Evolutionary conservation across 2,113 vertebrate species (phyloP).

Genomic region (Cochlearius cochlearius): DNA sequence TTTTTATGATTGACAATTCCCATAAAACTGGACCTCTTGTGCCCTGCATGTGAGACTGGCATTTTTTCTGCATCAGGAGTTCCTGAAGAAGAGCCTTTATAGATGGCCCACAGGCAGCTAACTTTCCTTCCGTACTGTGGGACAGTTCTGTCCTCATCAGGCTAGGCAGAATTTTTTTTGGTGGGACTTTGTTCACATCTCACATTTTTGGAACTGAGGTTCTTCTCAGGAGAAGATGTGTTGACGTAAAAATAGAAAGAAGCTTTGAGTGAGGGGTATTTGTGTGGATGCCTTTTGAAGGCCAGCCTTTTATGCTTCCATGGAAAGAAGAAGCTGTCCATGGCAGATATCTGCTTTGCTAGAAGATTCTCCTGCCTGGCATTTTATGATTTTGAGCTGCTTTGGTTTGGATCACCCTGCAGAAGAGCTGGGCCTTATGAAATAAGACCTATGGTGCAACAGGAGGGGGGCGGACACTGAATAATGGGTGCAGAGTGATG

Average conservation of each 20-base stretch:
- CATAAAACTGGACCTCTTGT: not conserved
- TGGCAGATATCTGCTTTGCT: not conserved
- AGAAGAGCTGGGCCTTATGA: not conserved
- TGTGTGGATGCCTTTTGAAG: not conserved
- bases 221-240: not conserved
- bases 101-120: not conserved
- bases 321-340: not conserved
- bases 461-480: not conserved
- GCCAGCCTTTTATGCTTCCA: not conserved
- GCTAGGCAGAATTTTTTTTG: fast-evolving
- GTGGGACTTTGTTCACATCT: not conserved
- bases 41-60: not conserved
- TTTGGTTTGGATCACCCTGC: not conserved
- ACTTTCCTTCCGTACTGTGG: not conserved
- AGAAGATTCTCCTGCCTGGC: not conserved
- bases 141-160: not conserved
- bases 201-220: not conserved
- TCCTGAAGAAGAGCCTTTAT: not conserved
- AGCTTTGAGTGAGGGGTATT: not conserved
- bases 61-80: not conserved
- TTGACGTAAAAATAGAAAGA: not conserved
- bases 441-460: not conserved
- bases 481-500: not conserved
- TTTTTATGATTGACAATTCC: not conserved
- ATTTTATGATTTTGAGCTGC: not conserved